A percentile compares a stretch with the other conserved stretches of the same genome.
phyloP scores from a whole-genome alignment of 1,140 invertebrate genomes.

The Lepeophtheirus salmonis region DNA sequence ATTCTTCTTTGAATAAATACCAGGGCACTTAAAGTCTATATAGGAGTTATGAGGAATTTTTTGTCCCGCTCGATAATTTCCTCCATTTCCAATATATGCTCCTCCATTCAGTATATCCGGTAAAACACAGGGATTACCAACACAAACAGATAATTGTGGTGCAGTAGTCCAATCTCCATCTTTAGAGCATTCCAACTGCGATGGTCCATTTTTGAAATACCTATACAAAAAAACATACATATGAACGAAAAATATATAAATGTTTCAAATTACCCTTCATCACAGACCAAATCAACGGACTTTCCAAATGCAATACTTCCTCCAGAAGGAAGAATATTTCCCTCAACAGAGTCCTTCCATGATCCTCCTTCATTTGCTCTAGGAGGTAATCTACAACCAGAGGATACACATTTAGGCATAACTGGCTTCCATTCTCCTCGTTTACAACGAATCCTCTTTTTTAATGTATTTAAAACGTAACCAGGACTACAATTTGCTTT shows the following conservation, averaged over 20 bases:
- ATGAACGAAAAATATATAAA: no score
- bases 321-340: neutral
- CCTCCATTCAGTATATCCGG: neutral
- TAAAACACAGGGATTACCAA: neutral
- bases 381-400: neutral
- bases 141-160: neutral
- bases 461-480: neutral
- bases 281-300: neutral
- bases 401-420: neutral
- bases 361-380: neutral
- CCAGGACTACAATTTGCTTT: neutral
- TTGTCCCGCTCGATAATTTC: slow-evolving; percentile 13
- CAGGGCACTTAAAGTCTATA: slow-evolving; percentile 13
- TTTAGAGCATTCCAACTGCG: neutral
- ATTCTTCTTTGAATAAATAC: neutral
- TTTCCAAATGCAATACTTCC: neutral
- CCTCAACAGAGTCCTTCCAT: neutral
- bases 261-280: neutral
- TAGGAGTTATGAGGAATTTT: slow-evolving; percentile 7
- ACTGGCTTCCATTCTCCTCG: neutral
- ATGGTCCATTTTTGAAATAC: neutral
- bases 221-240: no score
- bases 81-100: slow-evolving; percentile 7
- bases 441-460: neutral
- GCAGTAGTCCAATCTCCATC: neutral